phyloP scores from a whole-genome alignment of 2,888 invertebrate genomes.

The Oscheius myriophilus region DNA sequence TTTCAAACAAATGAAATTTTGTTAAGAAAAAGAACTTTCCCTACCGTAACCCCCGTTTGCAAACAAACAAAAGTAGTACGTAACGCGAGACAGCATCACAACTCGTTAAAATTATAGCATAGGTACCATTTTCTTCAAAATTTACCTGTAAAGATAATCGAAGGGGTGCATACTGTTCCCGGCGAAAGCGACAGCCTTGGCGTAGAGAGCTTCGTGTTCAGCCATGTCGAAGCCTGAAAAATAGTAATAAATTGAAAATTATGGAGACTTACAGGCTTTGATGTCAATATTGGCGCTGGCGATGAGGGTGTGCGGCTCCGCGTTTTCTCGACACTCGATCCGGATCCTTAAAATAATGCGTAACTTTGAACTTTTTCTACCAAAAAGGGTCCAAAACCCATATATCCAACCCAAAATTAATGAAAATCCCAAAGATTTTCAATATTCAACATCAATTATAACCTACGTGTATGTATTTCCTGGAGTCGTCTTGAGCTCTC shows the following conservation, averaged over 20 bases:
- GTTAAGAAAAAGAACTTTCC: too few relatives aligned
- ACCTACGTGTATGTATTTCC: slow-evolving; percentile 19
- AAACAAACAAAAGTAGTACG: too few relatives aligned
- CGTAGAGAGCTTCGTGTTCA: slow-evolving; percentile 39
- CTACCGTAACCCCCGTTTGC: too few relatives aligned
- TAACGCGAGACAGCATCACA: too few relatives aligned
- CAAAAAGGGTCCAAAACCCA: too few relatives aligned
- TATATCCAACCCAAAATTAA: too few relatives aligned
- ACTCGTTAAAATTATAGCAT: too few relatives aligned
- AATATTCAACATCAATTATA: too few relatives aligned
- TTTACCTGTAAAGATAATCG: slow-evolving; percentile 44
- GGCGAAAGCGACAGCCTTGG: slow-evolving; percentile 38
- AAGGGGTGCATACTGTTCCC: slow-evolving; percentile 50
- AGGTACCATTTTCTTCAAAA: too few relatives aligned
- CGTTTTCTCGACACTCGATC: slow-evolving; percentile 17
- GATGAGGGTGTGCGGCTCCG: slow-evolving; percentile 5
- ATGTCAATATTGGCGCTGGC: slow-evolving; percentile 31
- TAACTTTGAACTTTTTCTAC: too few relatives aligned
- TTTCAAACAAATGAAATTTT: too few relatives aligned
- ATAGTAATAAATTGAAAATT: background rate
- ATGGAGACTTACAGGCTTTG: slow-evolving; percentile 31
- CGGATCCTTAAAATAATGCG: slow-evolving; percentile 27
- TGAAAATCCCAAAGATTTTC: too few relatives aligned
- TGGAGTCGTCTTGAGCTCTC: slow-evolving; percentile 15
- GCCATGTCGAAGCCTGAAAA: slow-evolving; percentile 44